phyloP scores from a whole-genome alignment of 2,113 vertebrate species.

The Merops nubicus region DNA sequence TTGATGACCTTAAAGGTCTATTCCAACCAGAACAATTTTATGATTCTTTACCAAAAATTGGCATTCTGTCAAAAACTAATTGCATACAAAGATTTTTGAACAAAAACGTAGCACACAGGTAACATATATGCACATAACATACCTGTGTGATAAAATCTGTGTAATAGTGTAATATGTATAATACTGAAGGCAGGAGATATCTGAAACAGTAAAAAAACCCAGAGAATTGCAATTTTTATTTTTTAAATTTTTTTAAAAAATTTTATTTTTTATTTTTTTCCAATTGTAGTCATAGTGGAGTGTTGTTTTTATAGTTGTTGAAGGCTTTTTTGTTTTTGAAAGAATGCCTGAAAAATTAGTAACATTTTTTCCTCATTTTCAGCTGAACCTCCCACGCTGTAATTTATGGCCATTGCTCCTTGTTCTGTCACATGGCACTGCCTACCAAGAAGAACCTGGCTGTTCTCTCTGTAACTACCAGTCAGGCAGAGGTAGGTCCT shows the following conservation, averaged over 20 bases:
- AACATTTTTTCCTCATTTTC: conserved; percentile 9
- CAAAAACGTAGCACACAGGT: background rate
- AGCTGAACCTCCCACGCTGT: background rate
- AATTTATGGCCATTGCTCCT: background rate
- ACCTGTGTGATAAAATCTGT: background rate
- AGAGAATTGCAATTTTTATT: background rate
- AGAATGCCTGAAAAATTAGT: conserved; percentile 5
- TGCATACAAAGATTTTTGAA: background rate
- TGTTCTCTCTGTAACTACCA: background rate
- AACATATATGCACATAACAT: background rate
- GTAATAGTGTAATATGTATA: background rate
- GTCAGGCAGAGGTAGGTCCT: background rate
- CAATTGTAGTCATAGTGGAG: background rate
- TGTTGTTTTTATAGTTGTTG: background rate
- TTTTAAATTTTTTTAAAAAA: background rate
- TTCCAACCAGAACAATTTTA: too few species aligned
- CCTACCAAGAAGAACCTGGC: background rate
- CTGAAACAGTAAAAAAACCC: background rate
- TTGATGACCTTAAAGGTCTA: too few species aligned
- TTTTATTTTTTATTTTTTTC: background rate
- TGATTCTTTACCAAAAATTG: background rate
- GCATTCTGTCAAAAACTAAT: background rate
- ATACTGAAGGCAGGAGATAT: background rate
- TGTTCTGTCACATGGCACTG: background rate
- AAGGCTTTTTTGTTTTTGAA: background rate